Percentiles rank a stretch among this genome's conserved stretches.
Evolutionary conservation across 2,113 vertebrate genomes (phyloP).

Genomic region (Chionis minor): DNA sequence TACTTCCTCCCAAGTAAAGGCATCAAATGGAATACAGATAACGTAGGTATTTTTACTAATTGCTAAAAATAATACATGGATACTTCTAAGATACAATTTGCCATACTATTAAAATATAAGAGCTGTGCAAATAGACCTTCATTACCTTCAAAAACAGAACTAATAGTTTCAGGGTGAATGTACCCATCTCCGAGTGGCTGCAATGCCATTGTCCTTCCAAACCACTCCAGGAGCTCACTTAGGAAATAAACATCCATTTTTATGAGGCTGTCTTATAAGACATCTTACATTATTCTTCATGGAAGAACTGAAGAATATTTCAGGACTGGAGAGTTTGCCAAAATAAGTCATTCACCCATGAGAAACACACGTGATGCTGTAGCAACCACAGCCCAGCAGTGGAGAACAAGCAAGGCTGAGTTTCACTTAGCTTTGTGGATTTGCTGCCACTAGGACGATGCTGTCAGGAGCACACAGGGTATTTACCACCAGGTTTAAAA

Average conservation of each 20-base stretch:
- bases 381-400: background rate
- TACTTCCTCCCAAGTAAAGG: background rate
- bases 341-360: background rate
- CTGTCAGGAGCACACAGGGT: background rate
- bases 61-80: background rate
- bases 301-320: background rate
- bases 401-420: background rate
- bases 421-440: background rate
- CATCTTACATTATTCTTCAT: background rate
- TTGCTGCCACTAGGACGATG: background rate
- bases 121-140: conserved; percentile 27
- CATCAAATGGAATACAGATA: background rate
- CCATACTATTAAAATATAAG: background rate
- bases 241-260: background rate
- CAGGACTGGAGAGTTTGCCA: background rate
- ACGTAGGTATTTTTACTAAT: background rate
- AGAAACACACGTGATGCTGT: background rate
- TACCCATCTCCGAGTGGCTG: background rate
- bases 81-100: background rate
- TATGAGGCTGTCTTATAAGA: background rate
- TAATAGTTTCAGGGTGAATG: background rate
- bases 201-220: background rate
- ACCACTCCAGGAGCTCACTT: background rate
- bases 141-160: conserved; percentile 46
- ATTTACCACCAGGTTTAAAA: background rate